Base-by-base conservation (phyloP, 2,113 vertebrate species). In the Entosphenus tridentatus region DNA sequence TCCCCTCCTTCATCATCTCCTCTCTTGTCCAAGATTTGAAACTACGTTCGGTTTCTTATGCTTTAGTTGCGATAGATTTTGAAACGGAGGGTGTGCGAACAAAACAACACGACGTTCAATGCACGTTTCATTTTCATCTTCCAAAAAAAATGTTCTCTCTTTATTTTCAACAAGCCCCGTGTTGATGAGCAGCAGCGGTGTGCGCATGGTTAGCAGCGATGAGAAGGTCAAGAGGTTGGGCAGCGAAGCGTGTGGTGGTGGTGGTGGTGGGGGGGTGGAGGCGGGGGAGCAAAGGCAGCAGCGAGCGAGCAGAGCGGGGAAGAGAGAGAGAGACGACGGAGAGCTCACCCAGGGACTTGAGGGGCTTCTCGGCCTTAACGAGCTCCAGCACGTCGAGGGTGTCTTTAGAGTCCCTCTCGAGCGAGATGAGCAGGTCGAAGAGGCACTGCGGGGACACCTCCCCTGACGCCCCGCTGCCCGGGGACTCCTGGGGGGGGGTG, bases 361-460 rank as follows among this genome's bases (percentile, higher is more conserved):
- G 83, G 68, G 93, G 91, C 73, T 96, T 91, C 78, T 97, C 92
- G 65, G 89, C 87, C 80, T 93, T 97, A 54, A 98, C 91, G 71
- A 98, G 78, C 75, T 98, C 87, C 56, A 97, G 77, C 72, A 93
- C 92, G 55, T 98, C 91, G 75, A 98, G 76, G 39, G 82, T 80
- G 17, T 98, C 93, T 7, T 78, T 78, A 55, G 88, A 89, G 70
- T 98, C 93, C 21, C 87, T 86, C 73, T 98, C 93, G 73, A 98
- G 79, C 57, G 91, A 96, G 67, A 92, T 85, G 68, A 98, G 81
- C 73, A 98, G 82, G 76, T 98, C 89, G 72, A 97, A 98, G 9
- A 98, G 80, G 77, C 92, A 97, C 78, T 97, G 92, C 57, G 92
- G 83, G 1, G 93, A 98, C 72, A 98, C 91, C 1, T 92, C 91